Evolutionary conservation across 2,888 invertebrate species (phyloP), one percentile per base, ranked within the genome.

Genomic region (Pyralis farinalis): DNA sequence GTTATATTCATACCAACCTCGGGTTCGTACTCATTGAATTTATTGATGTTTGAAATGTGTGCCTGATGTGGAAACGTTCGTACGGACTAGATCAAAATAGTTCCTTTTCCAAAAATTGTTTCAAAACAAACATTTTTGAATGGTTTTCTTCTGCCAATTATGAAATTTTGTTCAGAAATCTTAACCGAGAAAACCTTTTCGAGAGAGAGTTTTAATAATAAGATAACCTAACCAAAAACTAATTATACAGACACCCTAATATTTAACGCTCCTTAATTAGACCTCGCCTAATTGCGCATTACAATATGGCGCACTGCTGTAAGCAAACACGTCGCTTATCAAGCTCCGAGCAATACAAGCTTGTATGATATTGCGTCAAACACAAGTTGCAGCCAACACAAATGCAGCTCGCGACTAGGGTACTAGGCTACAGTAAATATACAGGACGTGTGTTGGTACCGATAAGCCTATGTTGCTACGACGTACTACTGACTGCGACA

Each of bases 391-490:
- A 43, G 46, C 44, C 46, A 49, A 50, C 50, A 47, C 44, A 50
- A 48, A 51, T 51, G 46, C 50, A 44, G 47, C 46, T 51, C 43
- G 51, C 44, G 44, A 39, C 11, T 37, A 37, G 37, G 39, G 33
- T 39, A 39, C 10, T 39, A 39, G 39, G 22, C 31, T 37, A 68
- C 71, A 76, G 79, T 85, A 83, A 87, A 86, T 85, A 88, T 77
- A 83, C 86, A 81, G 69, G 71, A 81, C 67, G 82, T 85, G 81
- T 80, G 82, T 67, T 70, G 63, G 66, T 62, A 62, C 74, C 73
- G 88, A 89, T 89, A 88, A 88, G 81, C 73, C 71, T 55, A 51
- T 66, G 63, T 63, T 55, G 58, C 53, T 60, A 55, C 58, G 54
- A 63, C 63, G 48, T 55, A 56, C 61, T 51, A 52, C 48, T 50